Conservation (phyloP, 2,797 vertebrate species). For the Emydoidea blandingii region DNA sequence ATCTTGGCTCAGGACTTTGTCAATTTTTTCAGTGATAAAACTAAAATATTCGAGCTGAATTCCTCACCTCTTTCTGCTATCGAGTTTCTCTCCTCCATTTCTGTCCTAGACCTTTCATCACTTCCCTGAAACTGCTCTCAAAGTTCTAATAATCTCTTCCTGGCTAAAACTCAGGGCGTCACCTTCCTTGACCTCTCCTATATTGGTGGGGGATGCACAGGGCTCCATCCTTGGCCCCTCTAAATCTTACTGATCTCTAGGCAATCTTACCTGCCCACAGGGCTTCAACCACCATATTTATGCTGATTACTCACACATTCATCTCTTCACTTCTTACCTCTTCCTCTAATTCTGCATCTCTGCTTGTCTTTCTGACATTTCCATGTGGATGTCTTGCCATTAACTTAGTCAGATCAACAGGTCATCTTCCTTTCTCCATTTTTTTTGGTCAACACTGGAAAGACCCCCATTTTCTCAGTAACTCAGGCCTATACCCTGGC, state of each 20-base stretch:
- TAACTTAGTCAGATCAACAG: too few species aligned
- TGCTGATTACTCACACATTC: background rate
- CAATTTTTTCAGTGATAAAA: background rate
- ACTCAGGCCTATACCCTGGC: background rate
- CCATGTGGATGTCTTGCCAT: background rate
- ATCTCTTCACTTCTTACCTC: background rate
- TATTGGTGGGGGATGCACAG: too few species aligned
- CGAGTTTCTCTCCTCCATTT: background rate
- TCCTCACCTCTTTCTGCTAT: too few species aligned
- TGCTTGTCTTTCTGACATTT: background rate
- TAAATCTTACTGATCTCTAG: background rate
- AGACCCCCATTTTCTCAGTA: accelerated
- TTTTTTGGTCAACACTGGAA: background rate
- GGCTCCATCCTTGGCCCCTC: too few species aligned
- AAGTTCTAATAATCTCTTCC: background rate
- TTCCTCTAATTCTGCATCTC: accelerated
- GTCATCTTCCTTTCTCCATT: background rate
- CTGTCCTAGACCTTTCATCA: background rate
- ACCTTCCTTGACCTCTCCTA: accelerated
- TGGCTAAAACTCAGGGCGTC: background rate
- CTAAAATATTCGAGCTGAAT: background rate
- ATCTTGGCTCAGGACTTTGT: too few species aligned
- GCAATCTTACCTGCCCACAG: background rate
- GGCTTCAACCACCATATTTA: background rate
- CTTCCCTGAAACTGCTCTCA: background rate